Base-by-base conservation (phyloP, 2,888 invertebrate species). In the Stenolophus ochropezus region DNA sequence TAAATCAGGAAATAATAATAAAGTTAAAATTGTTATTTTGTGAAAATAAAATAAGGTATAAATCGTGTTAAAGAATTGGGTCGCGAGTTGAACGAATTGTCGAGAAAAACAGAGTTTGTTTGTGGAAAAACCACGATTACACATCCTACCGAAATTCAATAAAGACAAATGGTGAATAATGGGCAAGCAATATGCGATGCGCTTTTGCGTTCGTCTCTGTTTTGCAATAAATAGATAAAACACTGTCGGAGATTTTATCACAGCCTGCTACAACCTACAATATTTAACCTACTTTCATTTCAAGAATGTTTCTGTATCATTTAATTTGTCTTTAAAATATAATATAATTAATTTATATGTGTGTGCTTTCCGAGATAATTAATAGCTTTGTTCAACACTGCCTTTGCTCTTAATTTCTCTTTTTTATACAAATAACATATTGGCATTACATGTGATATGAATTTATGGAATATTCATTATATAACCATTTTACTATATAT, bases 251-350 rank as follows among this genome's bases (percentile, higher is more conserved):
- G 77, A 77, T 77, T 61, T 61, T 77, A 77, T 77, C 77, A 77
- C 53, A 76, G 56, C 76, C 25, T 27, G 56, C 56, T 53, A 25
- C 58, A 61, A 78, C 69, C 78, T 65, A 78, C 69, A 33, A 61
- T 78, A 78, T 78, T 78, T 69, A 78, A 78, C 78, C 78, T 78
- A 78, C 78, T 78, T 78, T 78, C 78, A 65, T 78, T 78, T 23
- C 65, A 78, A 49, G 78, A 78, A 78, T 61, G 65, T 78, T 65
- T 69, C 78, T 78, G 25, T 75, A 75, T 78, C 69, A 78, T 78
- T 78, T 78, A 65, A 78, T 78, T 78, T 78, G 78, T 69, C 51
- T 69, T 61, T 78, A 78, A 78, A 75, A 75, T 75, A 75, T 53
- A 75, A 75, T n/a, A n/a, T 75, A 75, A 75, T 75, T 75, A 75